Evolutionary conservation across 2,888 invertebrate genomes (phyloP), one percentile per base, ranked within the genome.

Genomic region (Elgonia sp.): DNA sequence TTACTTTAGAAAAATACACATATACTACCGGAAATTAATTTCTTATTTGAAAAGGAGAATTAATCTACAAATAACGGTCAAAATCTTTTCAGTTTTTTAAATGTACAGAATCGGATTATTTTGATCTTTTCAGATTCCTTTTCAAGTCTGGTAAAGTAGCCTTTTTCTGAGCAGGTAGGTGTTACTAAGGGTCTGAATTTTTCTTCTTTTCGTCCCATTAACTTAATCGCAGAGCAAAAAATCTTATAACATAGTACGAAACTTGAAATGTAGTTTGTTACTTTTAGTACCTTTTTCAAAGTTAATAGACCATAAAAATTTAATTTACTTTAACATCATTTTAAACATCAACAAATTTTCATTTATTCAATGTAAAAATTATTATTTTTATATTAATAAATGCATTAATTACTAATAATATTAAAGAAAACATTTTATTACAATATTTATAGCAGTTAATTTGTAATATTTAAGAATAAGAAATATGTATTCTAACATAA

Each of bases 171-270:
- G 73, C 87, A 87, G 87, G 87, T 87, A 87, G 83, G 83, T 84
- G 87, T 87, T 83, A 73, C 86, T 40, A 73, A 79, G 67, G 82
- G 82, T n/a, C 62, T 60, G 16, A 87, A 82, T 73, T 83, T 86
- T 87, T 83, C 82, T 79, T 77, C 21, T 83, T 73, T 79, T 83
- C 73, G 73, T 77, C 79, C 86, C 83, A 87, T 87, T 83, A 86
- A 77, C 65, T 76, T 82, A 77, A 87, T 83, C 79, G 73, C 10
- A 12, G n/a, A 73, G 46, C 55, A 83, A 87, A 87, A 87, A 77
- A 42, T 62, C 67, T 40, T 77, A 57, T 75, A 82, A 75, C 75
- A 55, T 42, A 18, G 70, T 57, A 57, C 21, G 57, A 76, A 83
- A 82, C 77, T 72, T 42, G 62, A 69, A 62, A 70, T 63, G 69